Evolutionary conservation across 2,797 vertebrate genomes (phyloP), one percentile per base, ranked within the genome.

Genomic region (Anolis apletophallus): DNA sequence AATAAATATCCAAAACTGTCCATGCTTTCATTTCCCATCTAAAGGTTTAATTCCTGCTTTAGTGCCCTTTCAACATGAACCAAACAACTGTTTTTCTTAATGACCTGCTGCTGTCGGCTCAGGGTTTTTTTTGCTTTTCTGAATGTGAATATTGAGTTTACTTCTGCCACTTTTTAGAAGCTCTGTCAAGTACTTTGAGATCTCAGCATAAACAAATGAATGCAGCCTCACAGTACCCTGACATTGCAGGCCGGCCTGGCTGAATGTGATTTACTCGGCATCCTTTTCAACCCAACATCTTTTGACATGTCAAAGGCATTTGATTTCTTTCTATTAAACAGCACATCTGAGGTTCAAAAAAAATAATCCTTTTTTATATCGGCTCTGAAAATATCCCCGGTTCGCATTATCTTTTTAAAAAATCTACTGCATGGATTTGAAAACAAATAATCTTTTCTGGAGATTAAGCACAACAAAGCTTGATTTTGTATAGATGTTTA

Each of bases 221-320:
- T 84, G 68, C 68, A 81, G 82, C 59, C 52, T 29, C 21, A 68
- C 29, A 78, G 72, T 10, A 16, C 21, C 17, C 72, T 83, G 85
- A 68, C 36, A 74, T 29, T 59, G 29, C 55, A 68, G 50, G 75
- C 80, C 76, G 73, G 57, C 68, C 6, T 55, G 32, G 34, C 46
- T 68, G 76, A 17, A 54, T 82, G 29, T 69, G 76, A 55, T 40
- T 80, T 67, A 75, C 21, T 80, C 26, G 34, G 61, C 61, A 77
- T 67, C 80, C 26, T 55, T 81, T 84, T 84, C 71, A 84, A 68
- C 34, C 52, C 46, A 84, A 84, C 9, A 5, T 32, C 11, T 84
- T 84, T 84, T 46, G 61, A 80, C 77, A 68, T 84, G 76, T 80
- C 13, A 84, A 68, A 74, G 34, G 26, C 52, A 84, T 88, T 74